These are phyloP conservation scores for Rhagoletis zephyria DNA, from an alignment of 1,140 invertebrate genomes.

Conservation along the genomic window DNA sequence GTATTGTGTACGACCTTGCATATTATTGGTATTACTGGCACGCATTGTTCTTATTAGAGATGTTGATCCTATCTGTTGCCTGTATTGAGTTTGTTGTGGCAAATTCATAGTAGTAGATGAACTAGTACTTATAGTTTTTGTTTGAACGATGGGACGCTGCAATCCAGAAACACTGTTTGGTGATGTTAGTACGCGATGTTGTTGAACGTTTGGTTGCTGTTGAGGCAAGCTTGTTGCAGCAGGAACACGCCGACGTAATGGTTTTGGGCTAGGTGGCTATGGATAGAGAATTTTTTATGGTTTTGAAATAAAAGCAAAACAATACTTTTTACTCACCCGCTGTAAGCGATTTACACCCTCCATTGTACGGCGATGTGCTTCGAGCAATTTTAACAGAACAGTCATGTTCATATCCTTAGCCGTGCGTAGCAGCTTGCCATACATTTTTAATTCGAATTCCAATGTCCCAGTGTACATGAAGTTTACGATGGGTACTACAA, in stretches of 20 bases:
- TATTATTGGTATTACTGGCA: background rate
- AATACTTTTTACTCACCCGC: conserved; percentile 23
- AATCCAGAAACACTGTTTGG: conserved; percentile 8
- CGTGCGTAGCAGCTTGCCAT: conserved; percentile 83
- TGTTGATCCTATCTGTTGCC: conserved; percentile 50
- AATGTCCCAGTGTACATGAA: conserved; percentile 91
- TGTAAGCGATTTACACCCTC: conserved; percentile 60
- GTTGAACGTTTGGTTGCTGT: background rate
- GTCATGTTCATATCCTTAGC: conserved; percentile 88
- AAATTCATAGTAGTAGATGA: background rate
- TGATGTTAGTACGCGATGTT: conserved; percentile 1
- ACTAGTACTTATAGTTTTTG: conserved; percentile 35
- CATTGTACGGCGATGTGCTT: conserved; percentile 79
- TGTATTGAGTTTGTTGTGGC: background rate
- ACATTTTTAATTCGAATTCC: conserved; percentile 83
- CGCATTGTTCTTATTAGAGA: conserved; percentile 7
- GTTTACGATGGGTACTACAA: conserved; percentile 83
- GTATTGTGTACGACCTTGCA: background rate
- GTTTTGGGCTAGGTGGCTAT: conserved; percentile 69
- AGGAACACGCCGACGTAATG: conserved; percentile 59
- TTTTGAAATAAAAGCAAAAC: background rate
- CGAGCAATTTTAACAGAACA: conserved; percentile 84
- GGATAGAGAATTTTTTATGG: background rate
- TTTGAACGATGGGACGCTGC: conserved; percentile 14
- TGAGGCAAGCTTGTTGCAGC: conserved; percentile 12